Evolutionary conservation across 1,140 invertebrate species (phyloP).

Genomic region (Mycetomoellerius zeteki): DNA sequence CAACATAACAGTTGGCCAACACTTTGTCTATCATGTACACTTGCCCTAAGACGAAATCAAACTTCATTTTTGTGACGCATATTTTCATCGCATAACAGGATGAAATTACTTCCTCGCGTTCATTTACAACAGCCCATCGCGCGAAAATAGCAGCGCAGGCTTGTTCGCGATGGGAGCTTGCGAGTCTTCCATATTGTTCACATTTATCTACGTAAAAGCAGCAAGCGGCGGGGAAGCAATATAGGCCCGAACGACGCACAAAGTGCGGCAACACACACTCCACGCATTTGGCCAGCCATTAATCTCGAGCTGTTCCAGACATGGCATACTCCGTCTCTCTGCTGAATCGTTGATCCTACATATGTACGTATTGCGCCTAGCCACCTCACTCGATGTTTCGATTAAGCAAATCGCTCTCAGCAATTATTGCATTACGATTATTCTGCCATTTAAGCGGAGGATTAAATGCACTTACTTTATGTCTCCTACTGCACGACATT

Average conservation of each 20-base stretch:
- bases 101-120: conserved; percentile 2
- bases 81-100: conserved; percentile 7
- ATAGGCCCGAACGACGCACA: conserved; percentile 39
- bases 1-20: too few relatives aligned
- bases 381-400: not conserved
- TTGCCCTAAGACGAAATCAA: not conserved
- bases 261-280: conserved; percentile 69
- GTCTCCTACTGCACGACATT: not conserved
- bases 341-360: not conserved
- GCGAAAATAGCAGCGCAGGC: not conserved
- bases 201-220: conserved; percentile 52
- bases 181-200: conserved; percentile 45
- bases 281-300: conserved; percentile 72
- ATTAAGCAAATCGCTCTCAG: conserved; percentile 39
- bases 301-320: conserved; percentile 74
- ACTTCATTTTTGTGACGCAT: not conserved
- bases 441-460: conserved; percentile 19
- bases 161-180: conserved; percentile 9
- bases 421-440: conserved; percentile 43
- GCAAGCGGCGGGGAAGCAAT: conserved; percentile 26
- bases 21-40: too few relatives aligned
- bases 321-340: conserved; percentile 32
- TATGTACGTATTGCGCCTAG: conserved; percentile 2
- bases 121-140: conserved; percentile 8
- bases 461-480: conserved; percentile 32